These are phyloP conservation scores for Lasiommata megera DNA, from an alignment of 2,888 invertebrate species.

Conservation along the genomic window DNA sequence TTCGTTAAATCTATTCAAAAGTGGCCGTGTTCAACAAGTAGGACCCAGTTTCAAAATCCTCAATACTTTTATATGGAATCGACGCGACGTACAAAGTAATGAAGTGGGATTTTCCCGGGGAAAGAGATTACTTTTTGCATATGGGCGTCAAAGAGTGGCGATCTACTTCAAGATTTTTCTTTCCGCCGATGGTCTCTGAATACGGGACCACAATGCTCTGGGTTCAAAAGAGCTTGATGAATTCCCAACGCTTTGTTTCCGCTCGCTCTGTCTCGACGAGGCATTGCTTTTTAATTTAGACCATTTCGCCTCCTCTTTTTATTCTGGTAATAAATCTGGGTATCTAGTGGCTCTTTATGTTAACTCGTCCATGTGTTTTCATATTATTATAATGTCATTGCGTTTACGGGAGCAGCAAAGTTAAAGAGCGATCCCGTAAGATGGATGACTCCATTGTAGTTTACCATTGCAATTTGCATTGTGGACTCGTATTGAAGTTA, in stretches of 20 bases:
- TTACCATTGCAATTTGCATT: conserved; percentile 30
- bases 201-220: conserved; percentile 66
- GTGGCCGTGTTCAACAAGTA: conserved; percentile 68
- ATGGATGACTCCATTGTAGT: conserved; percentile 29
- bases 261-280: conserved; percentile 71
- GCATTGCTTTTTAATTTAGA: conserved; percentile 80
- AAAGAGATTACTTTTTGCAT: conserved; percentile 69
- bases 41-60: conserved; percentile 53
- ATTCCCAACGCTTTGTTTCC: conserved; percentile 76
- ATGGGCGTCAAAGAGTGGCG: conserved; percentile 72
- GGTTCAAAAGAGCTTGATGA: conserved; percentile 80
- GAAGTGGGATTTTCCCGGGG: conserved; percentile 58
- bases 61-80: conserved; percentile 56
- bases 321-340: conserved; percentile 69
- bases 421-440: conserved; percentile 30
- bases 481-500: conserved; percentile 29
- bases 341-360: conserved; percentile 47
- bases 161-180: conserved; percentile 71
- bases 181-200: conserved; percentile 69
- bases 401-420: conserved; percentile 30
- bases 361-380: conserved; percentile 37
- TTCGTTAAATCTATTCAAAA: conserved; percentile 61
- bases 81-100: conserved; percentile 60
- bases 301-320: conserved; percentile 70
- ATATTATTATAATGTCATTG: conserved; percentile 35